phyloP scores from a whole-genome alignment of 2,888 invertebrate species.

The Drosophila lutescens region DNA sequence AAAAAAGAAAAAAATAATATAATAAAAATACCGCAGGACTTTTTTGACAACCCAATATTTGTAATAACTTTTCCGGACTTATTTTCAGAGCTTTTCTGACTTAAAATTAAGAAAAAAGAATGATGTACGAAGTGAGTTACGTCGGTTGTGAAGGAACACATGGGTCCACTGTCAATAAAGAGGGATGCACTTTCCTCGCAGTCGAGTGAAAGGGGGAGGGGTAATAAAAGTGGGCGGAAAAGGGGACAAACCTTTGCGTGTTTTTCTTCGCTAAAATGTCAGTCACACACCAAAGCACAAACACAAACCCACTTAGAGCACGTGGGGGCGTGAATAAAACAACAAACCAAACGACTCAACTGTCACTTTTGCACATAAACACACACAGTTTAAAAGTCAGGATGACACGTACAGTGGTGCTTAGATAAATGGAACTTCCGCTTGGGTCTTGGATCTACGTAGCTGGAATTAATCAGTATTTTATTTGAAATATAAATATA shows the following conservation, averaged over 20 bases:
- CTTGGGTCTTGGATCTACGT: no score
- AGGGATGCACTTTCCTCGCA: background rate
- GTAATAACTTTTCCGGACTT: background rate
- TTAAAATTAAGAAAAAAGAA: conserved; percentile 45
- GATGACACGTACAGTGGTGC: conserved; percentile 8
- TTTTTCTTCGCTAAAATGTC: conserved; percentile 18
- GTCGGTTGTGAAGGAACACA: conserved; percentile 8
- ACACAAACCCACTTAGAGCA: conserved; percentile 11
- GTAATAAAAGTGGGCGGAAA: background rate
- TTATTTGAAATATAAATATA: background rate
- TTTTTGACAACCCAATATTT: no score
- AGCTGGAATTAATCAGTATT: background rate
- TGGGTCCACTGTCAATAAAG: conserved; percentile 6
- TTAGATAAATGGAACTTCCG: background rate
- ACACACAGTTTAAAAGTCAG: background rate
- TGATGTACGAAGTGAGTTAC: conserved; percentile 9
- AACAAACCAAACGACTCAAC: conserved; percentile 7
- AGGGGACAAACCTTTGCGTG: conserved; percentile 23
- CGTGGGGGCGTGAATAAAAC: conserved; percentile 26
- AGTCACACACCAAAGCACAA: conserved; percentile 19
- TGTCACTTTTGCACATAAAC: conserved; percentile 12
- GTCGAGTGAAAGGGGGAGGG: background rate
- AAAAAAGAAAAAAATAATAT: no score
- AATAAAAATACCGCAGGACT: no score
- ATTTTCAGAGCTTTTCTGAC: conserved; percentile 45